Evolutionary conservation across 2,113 vertebrate genomes (phyloP), one percentile per base, ranked within the genome.

Genomic region (Chionomys nivalis): DNA sequence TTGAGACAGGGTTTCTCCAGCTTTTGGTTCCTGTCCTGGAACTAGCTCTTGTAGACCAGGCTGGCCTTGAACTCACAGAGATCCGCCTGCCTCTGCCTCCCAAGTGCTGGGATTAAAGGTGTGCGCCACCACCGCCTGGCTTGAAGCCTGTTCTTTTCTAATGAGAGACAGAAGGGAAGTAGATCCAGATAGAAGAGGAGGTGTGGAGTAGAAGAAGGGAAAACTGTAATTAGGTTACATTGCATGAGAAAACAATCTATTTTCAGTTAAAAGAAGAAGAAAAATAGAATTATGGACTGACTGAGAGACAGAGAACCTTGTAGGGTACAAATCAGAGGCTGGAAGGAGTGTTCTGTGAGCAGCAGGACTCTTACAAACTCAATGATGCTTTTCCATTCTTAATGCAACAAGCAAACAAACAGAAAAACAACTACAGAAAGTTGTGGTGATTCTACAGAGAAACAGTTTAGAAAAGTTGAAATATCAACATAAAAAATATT

Each of bases 401-500:
- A 11, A 81, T 68, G 2, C 33, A 90, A 92, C 55, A 85, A 65
- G 23, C 28, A 36, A 55, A 65, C 36, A 96, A 89, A 49, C 24
- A 89, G 28, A n/a, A 55, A 55, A 93, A 58, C 19, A 83, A 90
- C 91, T 19, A 39, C 8, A 89, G 31, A 24, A 13, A 65, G 17
- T 72, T 6, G 68, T 19, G 19, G 49, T 52, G 23, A 78, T 26
- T 76, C 13, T 49, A 47, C 33, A 55, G 19, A 93, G 52, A 31
- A 93, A 92, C 86, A 77, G 82, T 44, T 86, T 86, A 65, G 14
- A 17, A 96, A 95, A 91, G 16, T 89, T 63, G 96, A 49, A 90
- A 82, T 90, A 31, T 82, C 19, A 94, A 19, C 86, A 2, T 72
- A 72, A 91, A 91, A 42, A 70, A 72, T 16, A 21, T 85, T 10